Conservation (phyloP, 2,888 invertebrate species). For the Drepana falcataria region DNA sequence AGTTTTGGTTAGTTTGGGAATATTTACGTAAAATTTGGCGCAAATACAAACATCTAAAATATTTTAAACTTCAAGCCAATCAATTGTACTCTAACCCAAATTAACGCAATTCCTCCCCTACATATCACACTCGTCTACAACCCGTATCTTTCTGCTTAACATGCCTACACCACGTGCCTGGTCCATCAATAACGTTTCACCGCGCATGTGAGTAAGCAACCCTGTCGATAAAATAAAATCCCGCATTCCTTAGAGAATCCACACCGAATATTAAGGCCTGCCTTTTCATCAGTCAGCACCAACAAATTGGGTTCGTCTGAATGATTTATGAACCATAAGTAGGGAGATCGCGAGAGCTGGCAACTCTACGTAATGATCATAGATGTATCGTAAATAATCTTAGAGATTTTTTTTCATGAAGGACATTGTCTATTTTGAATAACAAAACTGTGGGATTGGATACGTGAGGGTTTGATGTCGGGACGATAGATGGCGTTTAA, state of each 20-base stretch:
- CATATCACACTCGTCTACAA: not conserved
- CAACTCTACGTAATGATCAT: conserved; percentile 24
- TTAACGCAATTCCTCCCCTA: not conserved
- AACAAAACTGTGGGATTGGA: not conserved
- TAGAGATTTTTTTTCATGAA: not conserved
- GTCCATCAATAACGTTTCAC: conserved; percentile 1
- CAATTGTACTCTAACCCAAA: no score
- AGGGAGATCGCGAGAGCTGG: conserved; percentile 25
- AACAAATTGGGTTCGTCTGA: conserved; percentile 49
- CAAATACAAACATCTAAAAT: no score
- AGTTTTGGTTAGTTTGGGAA: no score
- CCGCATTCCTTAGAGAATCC: conserved; percentile 27
- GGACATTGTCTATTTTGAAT: not conserved
- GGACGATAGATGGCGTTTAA: not conserved
- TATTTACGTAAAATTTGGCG: no score
- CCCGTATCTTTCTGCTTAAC: not conserved
- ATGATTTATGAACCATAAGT: conserved; percentile 51
- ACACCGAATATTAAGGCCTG: conserved; percentile 34
- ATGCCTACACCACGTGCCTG: not conserved
- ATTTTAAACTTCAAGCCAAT: no score
- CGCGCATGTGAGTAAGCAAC: conserved; percentile 3
- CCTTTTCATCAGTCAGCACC: conserved; percentile 47
- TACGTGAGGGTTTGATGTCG: not conserved
- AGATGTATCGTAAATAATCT: conserved; percentile 28
- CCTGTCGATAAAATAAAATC: conserved; percentile 31